phyloP scores from a whole-genome alignment of 2,797 vertebrate species.

The Gobionotothen gibberifrons region DNA sequence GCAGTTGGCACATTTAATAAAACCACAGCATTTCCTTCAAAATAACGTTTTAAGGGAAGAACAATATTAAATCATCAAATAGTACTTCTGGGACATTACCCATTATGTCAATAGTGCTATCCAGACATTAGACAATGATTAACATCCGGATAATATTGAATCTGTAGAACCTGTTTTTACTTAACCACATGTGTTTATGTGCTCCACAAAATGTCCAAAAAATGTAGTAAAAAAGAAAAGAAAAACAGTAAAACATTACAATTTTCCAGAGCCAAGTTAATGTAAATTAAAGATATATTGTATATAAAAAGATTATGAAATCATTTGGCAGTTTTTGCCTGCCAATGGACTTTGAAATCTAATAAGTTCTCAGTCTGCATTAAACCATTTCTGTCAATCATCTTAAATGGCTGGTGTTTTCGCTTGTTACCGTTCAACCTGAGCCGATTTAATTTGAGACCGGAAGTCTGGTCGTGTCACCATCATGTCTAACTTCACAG shows the following conservation, averaged over 20 bases:
- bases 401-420: background rate
- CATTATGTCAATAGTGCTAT: background rate
- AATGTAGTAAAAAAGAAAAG: background rate
- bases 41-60: conserved; percentile 18
- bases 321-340: too few species aligned
- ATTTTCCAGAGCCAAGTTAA: background rate
- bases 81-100: background rate
- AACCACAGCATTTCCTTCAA: too few species aligned
- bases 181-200: background rate
- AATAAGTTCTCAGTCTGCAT: too few species aligned
- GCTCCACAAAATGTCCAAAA: background rate
- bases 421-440: background rate
- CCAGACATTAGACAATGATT: background rate
- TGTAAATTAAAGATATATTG: background rate
- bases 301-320: too few species aligned
- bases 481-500: background rate
- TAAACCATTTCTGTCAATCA: too few species aligned
- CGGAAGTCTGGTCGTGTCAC: conserved; percentile 21
- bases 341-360: too few species aligned
- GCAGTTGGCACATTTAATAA: too few species aligned
- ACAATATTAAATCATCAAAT: background rate
- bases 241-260: too few species aligned
- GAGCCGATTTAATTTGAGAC: conserved; percentile 17
- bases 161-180: background rate
- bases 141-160: background rate